Conservation (phyloP, 2,797 vertebrate genomes). For the Rhadinocentrus ornatus region DNA sequence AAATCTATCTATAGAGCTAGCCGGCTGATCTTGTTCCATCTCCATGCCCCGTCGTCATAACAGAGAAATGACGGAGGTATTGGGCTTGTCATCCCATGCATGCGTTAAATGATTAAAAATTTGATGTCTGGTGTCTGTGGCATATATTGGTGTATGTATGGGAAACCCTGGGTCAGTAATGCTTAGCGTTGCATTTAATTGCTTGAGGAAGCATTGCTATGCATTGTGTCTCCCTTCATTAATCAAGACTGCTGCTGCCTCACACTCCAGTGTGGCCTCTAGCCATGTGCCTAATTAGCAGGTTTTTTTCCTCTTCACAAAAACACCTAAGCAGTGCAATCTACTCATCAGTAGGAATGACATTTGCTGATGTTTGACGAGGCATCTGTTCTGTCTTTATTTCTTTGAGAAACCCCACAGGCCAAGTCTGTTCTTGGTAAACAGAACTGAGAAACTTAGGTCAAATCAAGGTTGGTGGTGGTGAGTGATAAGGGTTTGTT, state of each 20-base stretch:
- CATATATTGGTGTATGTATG: too few relatives aligned
- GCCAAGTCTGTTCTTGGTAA: neutral
- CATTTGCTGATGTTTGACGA: constrained; percentile 18
- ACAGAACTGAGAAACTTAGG: neutral
- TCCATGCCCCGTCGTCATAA: too few relatives aligned
- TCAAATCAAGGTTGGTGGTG: neutral
- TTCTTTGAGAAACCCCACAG: constrained; percentile 6
- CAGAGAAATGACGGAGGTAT: too few relatives aligned
- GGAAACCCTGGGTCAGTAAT: constrained; percentile 56
- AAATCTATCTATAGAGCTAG: too few relatives aligned
- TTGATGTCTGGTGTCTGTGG: too few relatives aligned
- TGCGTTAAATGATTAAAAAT: too few relatives aligned
- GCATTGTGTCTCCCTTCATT: constrained; percentile 74
- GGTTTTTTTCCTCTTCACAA: constrained; percentile 8
- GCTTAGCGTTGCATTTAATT: constrained; percentile 73
- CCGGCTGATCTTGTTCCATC: too few relatives aligned
- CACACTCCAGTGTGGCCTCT: constrained; percentile 36
- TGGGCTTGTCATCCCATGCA: too few relatives aligned
- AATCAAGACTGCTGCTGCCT: constrained; percentile 57
- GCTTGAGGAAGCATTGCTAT: constrained; percentile 61
- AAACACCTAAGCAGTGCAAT: constrained; percentile 13
- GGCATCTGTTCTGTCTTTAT: constrained; percentile 8
- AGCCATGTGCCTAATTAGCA: constrained; percentile 68
- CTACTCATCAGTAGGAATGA: constrained; percentile 12
- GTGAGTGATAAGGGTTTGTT: neutral